phyloP scores from a whole-genome alignment of 2,797 vertebrate species.

The Scomberomorus guttatus region DNA sequence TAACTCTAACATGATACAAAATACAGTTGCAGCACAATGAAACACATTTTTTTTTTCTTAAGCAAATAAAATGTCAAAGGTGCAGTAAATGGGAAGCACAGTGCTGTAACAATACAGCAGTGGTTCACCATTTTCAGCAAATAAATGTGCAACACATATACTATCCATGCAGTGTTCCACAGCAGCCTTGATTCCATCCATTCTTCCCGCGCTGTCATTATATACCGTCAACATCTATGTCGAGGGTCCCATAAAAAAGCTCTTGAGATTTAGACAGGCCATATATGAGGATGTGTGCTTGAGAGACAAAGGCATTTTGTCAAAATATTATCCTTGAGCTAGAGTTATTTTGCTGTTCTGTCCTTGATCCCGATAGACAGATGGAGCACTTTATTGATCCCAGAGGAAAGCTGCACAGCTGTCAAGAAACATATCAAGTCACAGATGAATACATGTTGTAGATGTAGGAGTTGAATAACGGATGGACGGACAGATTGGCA shows the following conservation, averaged over 20 bases:
- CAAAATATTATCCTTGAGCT: conserved; percentile 40
- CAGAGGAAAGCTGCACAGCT: conserved; percentile 23
- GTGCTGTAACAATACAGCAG: neutral
- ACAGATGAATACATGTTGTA: conserved; percentile 14
- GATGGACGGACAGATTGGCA: too few species aligned
- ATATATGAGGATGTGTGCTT: conserved; percentile 11
- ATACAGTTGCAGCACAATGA: neutral
- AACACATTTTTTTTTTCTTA: neutral
- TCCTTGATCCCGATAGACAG: conserved; percentile 24
- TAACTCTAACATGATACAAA: neutral
- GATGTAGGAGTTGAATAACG: neutral
- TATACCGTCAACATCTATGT: neutral
- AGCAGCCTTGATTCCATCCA: conserved; percentile 34
- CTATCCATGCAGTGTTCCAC: neutral
- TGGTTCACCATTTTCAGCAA: conserved; percentile 18
- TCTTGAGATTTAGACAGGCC: conserved; percentile 13
- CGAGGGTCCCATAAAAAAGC: conserved; percentile 41
- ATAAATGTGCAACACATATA: conserved; percentile 12
- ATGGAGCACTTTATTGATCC: conserved; percentile 23
- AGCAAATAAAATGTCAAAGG: neutral
- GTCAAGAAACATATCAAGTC: conserved; percentile 6
- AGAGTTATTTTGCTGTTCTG: conserved; percentile 15
- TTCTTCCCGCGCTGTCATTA: conserved; percentile 13
- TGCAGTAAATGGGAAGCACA: neutral
- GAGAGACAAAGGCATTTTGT: conserved; percentile 14